These are phyloP conservation scores for Syngnathoides biaculeatus DNA, from an alignment of 2,113 vertebrate genomes.

Conservation along the genomic window DNA sequence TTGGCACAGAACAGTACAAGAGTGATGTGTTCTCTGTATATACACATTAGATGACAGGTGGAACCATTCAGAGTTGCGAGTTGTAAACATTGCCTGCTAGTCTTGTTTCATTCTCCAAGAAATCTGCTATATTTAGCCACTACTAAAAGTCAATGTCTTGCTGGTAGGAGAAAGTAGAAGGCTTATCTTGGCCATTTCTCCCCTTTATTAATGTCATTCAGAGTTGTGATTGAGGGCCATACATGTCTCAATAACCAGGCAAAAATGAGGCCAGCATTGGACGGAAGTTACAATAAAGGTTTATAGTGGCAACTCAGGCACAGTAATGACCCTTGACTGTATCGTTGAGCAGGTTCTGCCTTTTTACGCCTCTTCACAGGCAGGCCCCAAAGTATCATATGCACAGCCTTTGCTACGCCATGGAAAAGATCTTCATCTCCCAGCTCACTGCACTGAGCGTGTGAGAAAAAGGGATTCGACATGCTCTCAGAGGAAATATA, in stretches of 20 bases:
- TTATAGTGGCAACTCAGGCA: constrained; percentile 13
- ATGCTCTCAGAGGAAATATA: constrained; percentile 33
- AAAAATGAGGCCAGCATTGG: constrained; percentile 30
- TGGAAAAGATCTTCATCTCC: constrained; percentile 35
- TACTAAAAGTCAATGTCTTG: constrained; percentile 10
- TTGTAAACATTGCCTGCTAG: constrained; percentile 38
- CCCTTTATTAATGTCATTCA: constrained; percentile 18
- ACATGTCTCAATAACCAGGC: constrained; percentile 12
- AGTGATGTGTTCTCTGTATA: neutral
- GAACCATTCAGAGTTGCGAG: constrained; percentile 6
- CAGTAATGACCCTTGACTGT: constrained; percentile 21
- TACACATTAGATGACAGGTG: neutral
- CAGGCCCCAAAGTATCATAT: constrained; percentile 10
- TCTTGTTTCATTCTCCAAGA: constrained; percentile 32
- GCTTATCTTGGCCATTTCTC: constrained; percentile 35
- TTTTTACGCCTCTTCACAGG: constrained; percentile 25
- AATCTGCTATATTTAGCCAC: constrained; percentile 7
- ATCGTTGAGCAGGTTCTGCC: constrained; percentile 11
- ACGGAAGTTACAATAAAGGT: constrained; percentile 26
- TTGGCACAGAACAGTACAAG: neutral
- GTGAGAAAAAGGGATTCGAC: constrained; percentile 45
- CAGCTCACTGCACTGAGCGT: constrained; percentile 27
- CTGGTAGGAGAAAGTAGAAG: neutral
- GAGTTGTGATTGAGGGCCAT: neutral
- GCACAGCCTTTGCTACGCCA: constrained; percentile 23